Conservation (phyloP, 2,888 invertebrate species). For the Nymphalis polychloros region DNA sequence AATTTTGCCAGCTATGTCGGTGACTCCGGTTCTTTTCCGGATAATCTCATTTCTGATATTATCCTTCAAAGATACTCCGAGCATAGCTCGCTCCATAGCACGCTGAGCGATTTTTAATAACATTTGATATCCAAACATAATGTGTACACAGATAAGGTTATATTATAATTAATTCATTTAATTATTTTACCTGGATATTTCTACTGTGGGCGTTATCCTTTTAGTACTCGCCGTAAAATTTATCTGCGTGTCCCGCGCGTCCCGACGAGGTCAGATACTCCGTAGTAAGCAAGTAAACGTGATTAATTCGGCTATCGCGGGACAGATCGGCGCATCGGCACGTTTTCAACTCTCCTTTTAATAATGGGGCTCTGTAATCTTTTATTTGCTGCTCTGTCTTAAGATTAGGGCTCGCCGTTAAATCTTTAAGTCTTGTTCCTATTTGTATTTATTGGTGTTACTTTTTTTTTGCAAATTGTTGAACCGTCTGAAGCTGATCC, state of each 20-base stretch:
- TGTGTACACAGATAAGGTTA: too few species aligned
- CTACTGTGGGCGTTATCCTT: background rate
- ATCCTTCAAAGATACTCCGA: too few species aligned
- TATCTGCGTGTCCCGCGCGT: slow-evolving; percentile 12
- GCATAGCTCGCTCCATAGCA: too few species aligned
- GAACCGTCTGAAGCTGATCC: too few species aligned
- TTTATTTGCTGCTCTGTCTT: slow-evolving; percentile 21
- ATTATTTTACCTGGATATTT: background rate
- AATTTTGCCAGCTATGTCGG: too few species aligned
- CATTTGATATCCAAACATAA: too few species aligned
- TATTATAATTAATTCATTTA: too few species aligned
- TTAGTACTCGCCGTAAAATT: slow-evolving; percentile 13
- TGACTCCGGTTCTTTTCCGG: too few species aligned
- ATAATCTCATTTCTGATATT: too few species aligned
- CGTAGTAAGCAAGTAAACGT: slow-evolving; percentile 7
- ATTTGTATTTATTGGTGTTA: too few species aligned
- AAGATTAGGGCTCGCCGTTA: slow-evolving; percentile 1
- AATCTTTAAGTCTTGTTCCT: background rate
- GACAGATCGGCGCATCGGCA: slow-evolving; percentile 26
- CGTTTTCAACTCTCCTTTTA: slow-evolving; percentile 20
- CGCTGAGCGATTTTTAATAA: too few species aligned
- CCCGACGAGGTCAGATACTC: slow-evolving; percentile 6
- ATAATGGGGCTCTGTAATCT: slow-evolving; percentile 23
- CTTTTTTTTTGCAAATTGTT: too few species aligned
- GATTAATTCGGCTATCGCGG: slow-evolving; percentile 22